A percentile compares a stretch with the other conserved stretches of the same genome.
Conservation (phyloP, 2,888 invertebrate species). For the Aphelenchoides bicaudatus region DNA sequence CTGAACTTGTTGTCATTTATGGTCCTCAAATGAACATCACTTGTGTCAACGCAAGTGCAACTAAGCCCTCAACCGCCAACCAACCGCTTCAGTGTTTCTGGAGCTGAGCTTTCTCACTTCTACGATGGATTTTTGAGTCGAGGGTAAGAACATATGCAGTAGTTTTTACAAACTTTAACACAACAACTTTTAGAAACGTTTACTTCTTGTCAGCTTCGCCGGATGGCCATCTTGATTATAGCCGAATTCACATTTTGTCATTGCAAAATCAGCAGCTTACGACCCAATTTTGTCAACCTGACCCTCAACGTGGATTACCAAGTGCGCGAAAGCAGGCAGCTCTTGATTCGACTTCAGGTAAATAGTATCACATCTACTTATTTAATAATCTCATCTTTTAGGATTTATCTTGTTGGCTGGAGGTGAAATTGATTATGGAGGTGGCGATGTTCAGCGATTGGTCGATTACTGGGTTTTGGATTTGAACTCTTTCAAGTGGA, state of each 20-base stretch:
- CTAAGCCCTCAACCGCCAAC: constrained; percentile 42
- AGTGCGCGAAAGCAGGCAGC: constrained; percentile 54
- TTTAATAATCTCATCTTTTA: constrained; percentile 22
- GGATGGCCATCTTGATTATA: constrained; percentile 55
- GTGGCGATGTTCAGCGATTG: constrained; percentile 45
- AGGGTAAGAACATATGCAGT: constrained; percentile 34
- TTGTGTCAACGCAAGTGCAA: constrained; percentile 36
- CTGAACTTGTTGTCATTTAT: constrained; percentile 54
- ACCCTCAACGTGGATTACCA: constrained; percentile 52
- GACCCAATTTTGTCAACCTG: constrained; percentile 49
- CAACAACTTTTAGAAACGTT: constrained; percentile 40
- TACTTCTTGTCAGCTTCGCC: constrained; percentile 55
- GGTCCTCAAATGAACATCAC: constrained; percentile 50
- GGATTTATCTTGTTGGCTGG: constrained; percentile 57
- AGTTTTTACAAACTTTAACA: constrained; percentile 9
- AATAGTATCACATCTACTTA: neutral
- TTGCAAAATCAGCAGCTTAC: constrained; percentile 42
- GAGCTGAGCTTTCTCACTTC: constrained; percentile 55
- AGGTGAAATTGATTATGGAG: constrained; percentile 55
- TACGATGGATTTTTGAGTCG: constrained; percentile 57
- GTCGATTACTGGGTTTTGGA: constrained; percentile 57
- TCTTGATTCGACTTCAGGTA: constrained; percentile 49
- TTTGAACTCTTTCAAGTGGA: constrained; percentile 53
- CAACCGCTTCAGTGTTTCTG: constrained; percentile 45
- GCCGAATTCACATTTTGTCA: constrained; percentile 49